Conservation (phyloP, 1,140 invertebrate species). For the Choristoneura fumiferana region DNA sequence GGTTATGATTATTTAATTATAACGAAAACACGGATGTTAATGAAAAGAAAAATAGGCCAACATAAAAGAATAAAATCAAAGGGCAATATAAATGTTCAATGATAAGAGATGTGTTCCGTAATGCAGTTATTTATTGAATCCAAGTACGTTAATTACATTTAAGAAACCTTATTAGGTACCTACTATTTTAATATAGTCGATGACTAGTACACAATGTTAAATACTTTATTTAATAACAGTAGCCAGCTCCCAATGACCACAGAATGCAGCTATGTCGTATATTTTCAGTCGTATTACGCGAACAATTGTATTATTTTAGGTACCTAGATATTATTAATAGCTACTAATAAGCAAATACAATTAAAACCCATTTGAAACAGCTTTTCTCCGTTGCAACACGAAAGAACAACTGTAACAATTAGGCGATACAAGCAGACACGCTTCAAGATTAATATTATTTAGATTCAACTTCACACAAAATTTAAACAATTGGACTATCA, state of each 20-base stretch:
- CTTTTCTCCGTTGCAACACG: not conserved
- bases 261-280: conserved; percentile 1
- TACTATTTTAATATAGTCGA: conserved; percentile 66
- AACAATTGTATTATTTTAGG: conserved; percentile 9
- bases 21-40: too few species aligned
- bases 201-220: conserved; percentile 65
- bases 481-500: not conserved
- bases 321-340: conserved; percentile 8
- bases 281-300: conserved; percentile 8
- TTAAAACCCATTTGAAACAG: not conserved
- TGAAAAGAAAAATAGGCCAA: not conserved
- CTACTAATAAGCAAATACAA: conserved; percentile 13
- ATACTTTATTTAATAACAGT: conserved; percentile 10
- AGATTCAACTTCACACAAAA: conserved; percentile 18
- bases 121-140: conserved; percentile 73
- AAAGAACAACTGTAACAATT: not conserved
- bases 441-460: not conserved
- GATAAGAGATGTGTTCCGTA: conserved; percentile 47
- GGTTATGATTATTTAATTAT: conserved; percentile 15
- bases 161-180: conserved; percentile 51
- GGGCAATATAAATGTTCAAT: conserved; percentile 39
- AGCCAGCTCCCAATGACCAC: not conserved
- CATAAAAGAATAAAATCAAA: conserved; percentile 21
- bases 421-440: not conserved
- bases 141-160: conserved; percentile 69